phyloP scores from a whole-genome alignment of 2,113 vertebrate species.

The Sturnira hondurensis region DNA sequence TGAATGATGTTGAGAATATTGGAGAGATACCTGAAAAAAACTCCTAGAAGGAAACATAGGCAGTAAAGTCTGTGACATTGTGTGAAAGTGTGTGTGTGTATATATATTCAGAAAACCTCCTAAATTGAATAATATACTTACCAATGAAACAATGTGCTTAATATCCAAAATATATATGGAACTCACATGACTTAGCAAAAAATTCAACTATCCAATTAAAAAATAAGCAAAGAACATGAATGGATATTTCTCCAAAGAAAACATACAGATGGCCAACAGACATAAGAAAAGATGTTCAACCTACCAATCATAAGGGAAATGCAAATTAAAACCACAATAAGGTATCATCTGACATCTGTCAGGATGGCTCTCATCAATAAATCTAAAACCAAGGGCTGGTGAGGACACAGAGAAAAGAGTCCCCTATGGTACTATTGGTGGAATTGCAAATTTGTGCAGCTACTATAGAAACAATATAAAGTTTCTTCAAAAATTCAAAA shows the following conservation, averaged over 20 bases:
- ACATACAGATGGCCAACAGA: neutral
- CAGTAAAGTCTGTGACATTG: neutral
- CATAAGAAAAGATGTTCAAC: neutral
- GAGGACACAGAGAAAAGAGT: neutral
- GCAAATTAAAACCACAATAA: neutral
- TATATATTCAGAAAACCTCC: neutral
- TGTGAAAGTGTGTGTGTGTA: too few relatives aligned
- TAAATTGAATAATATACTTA: neutral
- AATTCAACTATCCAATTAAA: neutral
- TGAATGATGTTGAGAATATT: neutral
- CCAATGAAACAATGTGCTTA: neutral
- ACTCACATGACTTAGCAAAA: neutral
- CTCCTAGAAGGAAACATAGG: neutral
- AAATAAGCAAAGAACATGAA: neutral
- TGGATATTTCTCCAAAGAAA: neutral
- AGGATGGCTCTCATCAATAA: neutral
- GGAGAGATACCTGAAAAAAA: neutral
- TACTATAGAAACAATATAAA: neutral
- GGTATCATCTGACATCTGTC: neutral
- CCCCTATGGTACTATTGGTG: neutral
- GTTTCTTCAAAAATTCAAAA: neutral
- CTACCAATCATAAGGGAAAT: neutral
- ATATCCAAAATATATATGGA: neutral
- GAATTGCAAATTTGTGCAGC: neutral
- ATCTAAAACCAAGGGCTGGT: too few relatives aligned